Conservation (phyloP, 2,888 invertebrate species). For the Nyleta sp. region DNA sequence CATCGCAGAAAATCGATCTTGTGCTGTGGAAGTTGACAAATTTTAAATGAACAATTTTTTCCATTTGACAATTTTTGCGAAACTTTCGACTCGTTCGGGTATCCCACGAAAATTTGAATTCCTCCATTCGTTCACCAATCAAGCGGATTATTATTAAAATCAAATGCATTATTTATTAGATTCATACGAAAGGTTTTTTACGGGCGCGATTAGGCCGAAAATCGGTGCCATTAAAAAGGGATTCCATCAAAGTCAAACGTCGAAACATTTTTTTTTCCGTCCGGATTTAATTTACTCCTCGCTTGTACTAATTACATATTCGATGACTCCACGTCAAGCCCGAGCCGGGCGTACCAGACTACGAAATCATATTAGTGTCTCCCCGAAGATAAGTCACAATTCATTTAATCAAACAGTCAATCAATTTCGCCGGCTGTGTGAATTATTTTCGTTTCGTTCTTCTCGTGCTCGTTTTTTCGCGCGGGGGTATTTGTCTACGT, state of each 20-base stretch:
- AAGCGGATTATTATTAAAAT: constrained; percentile 10
- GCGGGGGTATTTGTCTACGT: constrained; percentile 20
- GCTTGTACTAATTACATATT: constrained; percentile 54
- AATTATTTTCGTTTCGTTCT: constrained; percentile 35
- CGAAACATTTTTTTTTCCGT: constrained; percentile 25
- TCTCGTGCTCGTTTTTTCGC: not conserved
- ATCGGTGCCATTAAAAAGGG: constrained; percentile 37
- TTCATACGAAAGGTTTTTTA: constrained; percentile 16
- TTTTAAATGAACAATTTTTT: too few relatives aligned
- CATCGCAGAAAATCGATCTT: too few relatives aligned
- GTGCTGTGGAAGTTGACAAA: too few relatives aligned
- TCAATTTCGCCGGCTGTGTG: constrained; percentile 29
- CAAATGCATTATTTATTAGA: constrained; percentile 49
- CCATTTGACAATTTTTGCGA: too few relatives aligned
- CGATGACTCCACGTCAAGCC: constrained; percentile 47
- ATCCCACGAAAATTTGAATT: constrained; percentile 2
- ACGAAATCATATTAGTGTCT: constrained; percentile 47
- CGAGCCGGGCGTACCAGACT: constrained; percentile 20
- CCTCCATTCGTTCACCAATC: not conserved
- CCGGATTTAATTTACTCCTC: constrained; percentile 52
- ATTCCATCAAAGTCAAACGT: constrained; percentile 56
- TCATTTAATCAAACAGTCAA: constrained; percentile 59
- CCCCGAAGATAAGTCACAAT: constrained; percentile 49
- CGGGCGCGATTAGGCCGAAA: constrained; percentile 36
- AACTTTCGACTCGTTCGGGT: too few relatives aligned